phyloP scores from a whole-genome alignment of 2,113 vertebrate species.

The Campylorhamphus procurvoides region DNA sequence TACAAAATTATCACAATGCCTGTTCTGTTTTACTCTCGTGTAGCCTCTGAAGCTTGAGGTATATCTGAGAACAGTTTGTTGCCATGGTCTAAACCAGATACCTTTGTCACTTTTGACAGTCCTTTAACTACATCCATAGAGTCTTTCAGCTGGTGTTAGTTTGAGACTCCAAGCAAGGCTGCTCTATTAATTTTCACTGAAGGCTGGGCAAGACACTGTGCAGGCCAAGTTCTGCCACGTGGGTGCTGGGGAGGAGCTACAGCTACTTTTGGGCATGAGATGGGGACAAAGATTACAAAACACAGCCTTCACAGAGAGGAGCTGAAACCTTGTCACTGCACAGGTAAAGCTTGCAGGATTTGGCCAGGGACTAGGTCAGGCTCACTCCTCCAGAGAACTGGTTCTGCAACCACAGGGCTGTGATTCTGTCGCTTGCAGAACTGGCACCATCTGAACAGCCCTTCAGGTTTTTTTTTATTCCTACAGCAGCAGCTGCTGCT shows the following conservation, averaged over 20 bases:
- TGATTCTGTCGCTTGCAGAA: neutral
- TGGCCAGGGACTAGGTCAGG: neutral
- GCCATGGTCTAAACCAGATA: neutral
- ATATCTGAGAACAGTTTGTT: neutral
- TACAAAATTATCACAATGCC: neutral
- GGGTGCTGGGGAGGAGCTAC: neutral
- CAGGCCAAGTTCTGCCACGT: neutral
- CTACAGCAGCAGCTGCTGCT: neutral
- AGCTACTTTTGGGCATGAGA: neutral
- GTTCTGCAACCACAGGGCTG: neutral
- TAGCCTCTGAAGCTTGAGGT: neutral
- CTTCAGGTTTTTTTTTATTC: neutral
- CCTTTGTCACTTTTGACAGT: neutral
- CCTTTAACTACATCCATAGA: neutral
- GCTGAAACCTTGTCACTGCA: neutral
- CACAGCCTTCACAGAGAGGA: neutral
- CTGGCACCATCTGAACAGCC: accelerated
- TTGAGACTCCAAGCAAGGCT: neutral
- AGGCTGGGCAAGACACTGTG: neutral
- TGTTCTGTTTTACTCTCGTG: neutral
- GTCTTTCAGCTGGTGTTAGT: neutral
- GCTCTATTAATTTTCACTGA: neutral
- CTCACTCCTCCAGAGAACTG: neutral
- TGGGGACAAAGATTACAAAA: neutral
- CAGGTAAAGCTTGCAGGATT: neutral